Evolutionary conservation across 2,888 invertebrate genomes (phyloP), one percentile per base, ranked within the genome.

Genomic region (Hypena proboscidalis): DNA sequence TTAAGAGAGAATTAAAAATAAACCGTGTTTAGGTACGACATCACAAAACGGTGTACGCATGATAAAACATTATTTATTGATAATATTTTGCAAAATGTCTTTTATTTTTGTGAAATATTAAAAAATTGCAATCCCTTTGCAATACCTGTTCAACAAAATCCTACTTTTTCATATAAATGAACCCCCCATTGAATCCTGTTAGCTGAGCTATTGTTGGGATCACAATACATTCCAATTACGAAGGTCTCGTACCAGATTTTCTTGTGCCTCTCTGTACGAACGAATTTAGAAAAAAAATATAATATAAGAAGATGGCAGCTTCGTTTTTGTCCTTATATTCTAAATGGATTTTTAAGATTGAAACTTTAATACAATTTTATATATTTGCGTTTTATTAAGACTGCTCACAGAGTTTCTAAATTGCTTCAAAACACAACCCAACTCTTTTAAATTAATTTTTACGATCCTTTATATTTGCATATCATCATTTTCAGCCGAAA

Each of bases 171-270:
- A 56, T 49, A 70, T 52, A 70, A 74, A 75, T 67, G 74, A 70
- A 60, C 48, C 58, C 67, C 61, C 60, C 66, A 61, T 62, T 53
- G 62, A 56, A 66, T 69, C 68, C 67, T 58, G 67, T 74, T 76
- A 74, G 64, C 62, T 54, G 26, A 29, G 46, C 74, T 55, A 76
- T 78, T 77, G 77, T 77, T 63, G 59, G 42, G 61, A 66, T 66
- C 67, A 80, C 80, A 78, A 80, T 77, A 71, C 71, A 58, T 70
- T 66, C 73, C 77, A 77, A 78, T 80, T 79, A 75, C 63, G 57
- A 47, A 54, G 58, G 56, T 47, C 46, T 47, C 50, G 45, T 36
- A 42, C 50, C 58, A 64, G 56, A 58, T 52, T 54, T 62, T 53
- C 57, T 49, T 47, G 22, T 39, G 26, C 45, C 37, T 37, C 40